Conservation (phyloP, 1,140 invertebrate genomes). For the Tetragonula clypearis region DNA sequence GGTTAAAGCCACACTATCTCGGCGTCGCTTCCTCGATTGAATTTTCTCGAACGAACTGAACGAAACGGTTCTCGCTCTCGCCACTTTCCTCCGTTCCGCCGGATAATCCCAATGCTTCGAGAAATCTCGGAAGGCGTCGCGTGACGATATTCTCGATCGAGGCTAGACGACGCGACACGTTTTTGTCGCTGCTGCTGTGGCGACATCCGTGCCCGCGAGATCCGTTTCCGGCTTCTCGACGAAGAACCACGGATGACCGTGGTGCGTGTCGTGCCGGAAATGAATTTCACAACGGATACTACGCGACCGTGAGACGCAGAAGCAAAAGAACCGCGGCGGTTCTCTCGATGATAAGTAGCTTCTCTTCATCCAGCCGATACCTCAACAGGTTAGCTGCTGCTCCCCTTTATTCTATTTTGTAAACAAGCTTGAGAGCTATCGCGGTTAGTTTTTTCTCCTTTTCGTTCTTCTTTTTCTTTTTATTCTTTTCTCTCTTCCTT, state of each 20-base stretch:
- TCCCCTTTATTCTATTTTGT: conserved; percentile 36
- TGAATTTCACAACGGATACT: not conserved
- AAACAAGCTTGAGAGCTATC: conserved; percentile 40
- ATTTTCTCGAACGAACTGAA: conserved; percentile 45
- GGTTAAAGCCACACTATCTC: conserved; percentile 38
- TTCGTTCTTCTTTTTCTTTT: not conserved
- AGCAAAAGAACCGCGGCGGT: not conserved
- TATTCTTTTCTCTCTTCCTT: too few species aligned
- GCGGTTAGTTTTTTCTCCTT: conserved; percentile 21
- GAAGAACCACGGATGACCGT: not conserved
- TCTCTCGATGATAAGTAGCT: conserved; percentile 37
- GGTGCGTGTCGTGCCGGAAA: not conserved
- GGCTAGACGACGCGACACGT: not conserved
- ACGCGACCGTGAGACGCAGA: too few species aligned
- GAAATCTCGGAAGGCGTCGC: conserved; percentile 4
- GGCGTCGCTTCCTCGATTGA: conserved; percentile 19
- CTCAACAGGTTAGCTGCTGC: conserved; percentile 49
- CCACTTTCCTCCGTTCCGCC: conserved; percentile 2
- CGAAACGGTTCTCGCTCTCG: conserved; percentile 27
- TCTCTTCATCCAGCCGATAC: conserved; percentile 28
- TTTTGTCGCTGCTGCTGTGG: not conserved
- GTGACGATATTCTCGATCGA: not conserved
- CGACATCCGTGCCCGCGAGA: conserved; percentile 18
- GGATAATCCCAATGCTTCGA: conserved; percentile 35
- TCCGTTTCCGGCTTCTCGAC: conserved; percentile 6